These are phyloP conservation scores for Coilia nasus DNA, from an alignment of 2,797 vertebrate genomes.

Conservation along the genomic window DNA sequence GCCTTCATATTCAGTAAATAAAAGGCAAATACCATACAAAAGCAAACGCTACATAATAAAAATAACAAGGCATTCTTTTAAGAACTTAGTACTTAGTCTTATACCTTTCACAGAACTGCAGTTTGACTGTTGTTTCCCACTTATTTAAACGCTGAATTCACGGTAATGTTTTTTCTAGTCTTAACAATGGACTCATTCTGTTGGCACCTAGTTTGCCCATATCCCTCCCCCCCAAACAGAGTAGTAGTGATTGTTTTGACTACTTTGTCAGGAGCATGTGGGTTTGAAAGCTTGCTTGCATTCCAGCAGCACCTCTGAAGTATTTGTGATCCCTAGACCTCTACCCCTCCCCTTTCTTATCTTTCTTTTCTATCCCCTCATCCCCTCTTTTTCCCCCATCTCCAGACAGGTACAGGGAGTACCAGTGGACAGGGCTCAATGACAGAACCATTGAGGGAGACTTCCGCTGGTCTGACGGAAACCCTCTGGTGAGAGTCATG, in stretches of 20 bases:
- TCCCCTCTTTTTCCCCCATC: neutral
- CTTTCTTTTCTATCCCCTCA: neutral
- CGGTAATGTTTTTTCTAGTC: neutral
- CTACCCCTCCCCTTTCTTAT: neutral
- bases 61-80: no score
- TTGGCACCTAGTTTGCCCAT: neutral
- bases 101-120: no score
- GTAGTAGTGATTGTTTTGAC: neutral
- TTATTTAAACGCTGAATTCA: no score
- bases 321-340: neutral
- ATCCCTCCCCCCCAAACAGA: neutral
- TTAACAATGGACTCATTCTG: neutral
- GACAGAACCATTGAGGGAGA: constrained; percentile 95
- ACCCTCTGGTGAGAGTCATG: constrained; percentile 81
- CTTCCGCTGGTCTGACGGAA: constrained; percentile 94
- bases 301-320: constrained; percentile 42
- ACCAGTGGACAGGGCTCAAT: constrained; percentile 94
- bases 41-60: neutral
- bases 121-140: no score
- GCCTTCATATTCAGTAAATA: neutral
- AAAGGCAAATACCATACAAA: neutral
- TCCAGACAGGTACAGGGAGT: constrained; percentile 86
- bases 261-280: neutral
- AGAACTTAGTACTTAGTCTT: no score
- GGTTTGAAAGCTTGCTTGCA: constrained; percentile 59